Conservation (phyloP, 2,113 vertebrate species). For the Tenebrosternarchus preto region DNA sequence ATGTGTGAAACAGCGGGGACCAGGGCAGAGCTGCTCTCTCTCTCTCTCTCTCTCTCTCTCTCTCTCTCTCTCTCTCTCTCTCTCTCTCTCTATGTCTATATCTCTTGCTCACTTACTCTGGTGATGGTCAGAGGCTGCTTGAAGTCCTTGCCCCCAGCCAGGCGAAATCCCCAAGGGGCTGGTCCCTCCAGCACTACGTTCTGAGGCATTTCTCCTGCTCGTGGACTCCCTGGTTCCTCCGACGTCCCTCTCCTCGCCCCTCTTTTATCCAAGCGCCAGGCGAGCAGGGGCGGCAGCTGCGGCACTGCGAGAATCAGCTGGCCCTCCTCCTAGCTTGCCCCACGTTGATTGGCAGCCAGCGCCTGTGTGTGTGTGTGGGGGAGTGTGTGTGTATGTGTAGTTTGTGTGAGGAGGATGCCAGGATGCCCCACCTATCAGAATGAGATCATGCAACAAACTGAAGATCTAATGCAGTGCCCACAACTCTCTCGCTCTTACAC, state of each 20-base stretch:
- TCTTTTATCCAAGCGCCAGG: conserved; percentile 1
- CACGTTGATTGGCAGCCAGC: conserved; percentile 43
- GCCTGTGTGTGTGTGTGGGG: conserved; percentile 48
- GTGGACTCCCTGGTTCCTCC: not conserved
- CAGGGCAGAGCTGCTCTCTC: not conserved
- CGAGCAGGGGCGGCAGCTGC: conserved; percentile 18
- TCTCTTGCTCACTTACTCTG: conserved; percentile 82
- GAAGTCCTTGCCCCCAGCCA: conserved; percentile 94
- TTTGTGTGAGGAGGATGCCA: conserved; percentile 47
- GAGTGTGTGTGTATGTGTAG: conserved; percentile 56
- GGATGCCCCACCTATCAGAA: conserved; percentile 60
- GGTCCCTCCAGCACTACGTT: conserved; percentile 87
- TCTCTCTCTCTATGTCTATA: conserved; percentile 74
- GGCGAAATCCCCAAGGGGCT: conserved; percentile 95
- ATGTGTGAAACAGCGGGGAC: conserved; percentile 22
- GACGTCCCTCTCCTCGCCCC: not conserved
- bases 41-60: conserved; percentile 61
- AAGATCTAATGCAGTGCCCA: conserved; percentile 55
- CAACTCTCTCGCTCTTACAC: conserved; percentile 23
- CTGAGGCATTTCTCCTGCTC: conserved; percentile 80
- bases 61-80: conserved; percentile 76
- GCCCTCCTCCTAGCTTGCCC: conserved; percentile 31
- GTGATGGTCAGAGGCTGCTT: conserved; percentile 93
- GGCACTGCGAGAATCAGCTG: conserved; percentile 31
- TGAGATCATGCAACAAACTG: conserved; percentile 68